These are phyloP conservation scores for Enteromius argenteus DNA, from an alignment of 2,797 vertebrate species.

Conservation along the genomic window DNA sequence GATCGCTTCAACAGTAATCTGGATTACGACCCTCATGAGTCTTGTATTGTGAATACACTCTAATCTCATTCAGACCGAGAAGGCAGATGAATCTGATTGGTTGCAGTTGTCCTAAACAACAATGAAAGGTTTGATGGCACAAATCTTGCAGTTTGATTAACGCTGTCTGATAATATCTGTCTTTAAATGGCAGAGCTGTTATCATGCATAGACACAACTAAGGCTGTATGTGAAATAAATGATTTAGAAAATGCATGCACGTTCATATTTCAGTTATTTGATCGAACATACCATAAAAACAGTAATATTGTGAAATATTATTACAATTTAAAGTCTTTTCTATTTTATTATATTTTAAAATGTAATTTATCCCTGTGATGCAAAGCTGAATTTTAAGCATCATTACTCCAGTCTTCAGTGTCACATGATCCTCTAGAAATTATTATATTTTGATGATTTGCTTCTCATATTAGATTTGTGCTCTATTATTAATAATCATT, in stretches of 20 bases:
- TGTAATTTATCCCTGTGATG: neutral
- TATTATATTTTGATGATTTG: neutral
- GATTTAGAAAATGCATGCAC: neutral
- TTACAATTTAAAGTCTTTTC: neutral
- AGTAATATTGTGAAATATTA: neutral
- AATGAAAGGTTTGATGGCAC: slow-evolving; percentile 21
- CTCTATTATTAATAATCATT: neutral
- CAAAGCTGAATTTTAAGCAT: neutral
- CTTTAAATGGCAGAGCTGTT: neutral
- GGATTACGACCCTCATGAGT: slow-evolving; percentile 34
- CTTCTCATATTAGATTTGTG: neutral
- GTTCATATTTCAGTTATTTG: neutral
- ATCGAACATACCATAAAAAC: neutral
- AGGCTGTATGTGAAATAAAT: neutral
- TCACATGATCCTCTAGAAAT: neutral
- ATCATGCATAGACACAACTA: neutral
- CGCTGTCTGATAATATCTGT: neutral
- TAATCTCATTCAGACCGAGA: slow-evolving; percentile 12
- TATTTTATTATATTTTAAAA: neutral
- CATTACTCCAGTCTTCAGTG: neutral
- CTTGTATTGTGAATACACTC: slow-evolving; percentile 15
- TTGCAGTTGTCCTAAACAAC: neutral
- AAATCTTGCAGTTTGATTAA: slow-evolving; percentile 23
- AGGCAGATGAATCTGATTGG: slow-evolving; percentile 25
- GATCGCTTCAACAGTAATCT: slow-evolving; percentile 29